Percentiles rank a stretch among this genome's conserved stretches.
Evolutionary conservation across 2,797 vertebrate genomes (phyloP).

Genomic region (Aphelocoma californica): DNA sequence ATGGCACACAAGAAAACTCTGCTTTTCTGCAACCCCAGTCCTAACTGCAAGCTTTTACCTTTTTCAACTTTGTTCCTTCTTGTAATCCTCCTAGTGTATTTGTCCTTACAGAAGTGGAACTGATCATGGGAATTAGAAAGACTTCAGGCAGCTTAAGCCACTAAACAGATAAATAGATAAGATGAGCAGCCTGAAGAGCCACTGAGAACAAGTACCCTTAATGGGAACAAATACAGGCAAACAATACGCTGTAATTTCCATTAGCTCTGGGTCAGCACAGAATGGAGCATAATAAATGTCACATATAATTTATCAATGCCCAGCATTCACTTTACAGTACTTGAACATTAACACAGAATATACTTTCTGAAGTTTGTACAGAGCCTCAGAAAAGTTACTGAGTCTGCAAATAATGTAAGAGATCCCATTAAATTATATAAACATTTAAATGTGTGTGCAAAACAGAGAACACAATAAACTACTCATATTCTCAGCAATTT

Average conservation of each 20-base stretch:
- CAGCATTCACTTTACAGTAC: background rate
- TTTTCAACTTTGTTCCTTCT: background rate
- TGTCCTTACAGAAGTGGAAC: background rate
- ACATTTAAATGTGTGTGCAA: background rate
- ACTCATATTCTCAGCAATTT: background rate
- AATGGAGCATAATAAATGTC: constrained; percentile 8
- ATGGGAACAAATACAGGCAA: background rate
- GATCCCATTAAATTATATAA: background rate
- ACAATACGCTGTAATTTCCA: background rate
- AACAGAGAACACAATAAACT: background rate
- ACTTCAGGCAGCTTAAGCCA: background rate
- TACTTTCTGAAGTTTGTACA: background rate
- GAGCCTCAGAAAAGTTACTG: background rate
- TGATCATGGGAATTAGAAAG: background rate
- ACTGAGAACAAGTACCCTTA: background rate
- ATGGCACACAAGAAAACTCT: background rate
- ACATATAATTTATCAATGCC: background rate
- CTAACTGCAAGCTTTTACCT: background rate
- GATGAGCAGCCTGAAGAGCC: background rate
- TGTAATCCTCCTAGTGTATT: background rate
- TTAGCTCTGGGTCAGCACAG: background rate
- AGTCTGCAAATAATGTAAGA: background rate
- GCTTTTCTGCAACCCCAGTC: background rate
- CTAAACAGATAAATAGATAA: background rate
- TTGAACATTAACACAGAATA: background rate